Percentiles rank a stretch among this genome's conserved stretches.
Evolutionary conservation across 2,797 vertebrate genomes (phyloP).

Genomic region (Gadopsis bispinosus): DNA sequence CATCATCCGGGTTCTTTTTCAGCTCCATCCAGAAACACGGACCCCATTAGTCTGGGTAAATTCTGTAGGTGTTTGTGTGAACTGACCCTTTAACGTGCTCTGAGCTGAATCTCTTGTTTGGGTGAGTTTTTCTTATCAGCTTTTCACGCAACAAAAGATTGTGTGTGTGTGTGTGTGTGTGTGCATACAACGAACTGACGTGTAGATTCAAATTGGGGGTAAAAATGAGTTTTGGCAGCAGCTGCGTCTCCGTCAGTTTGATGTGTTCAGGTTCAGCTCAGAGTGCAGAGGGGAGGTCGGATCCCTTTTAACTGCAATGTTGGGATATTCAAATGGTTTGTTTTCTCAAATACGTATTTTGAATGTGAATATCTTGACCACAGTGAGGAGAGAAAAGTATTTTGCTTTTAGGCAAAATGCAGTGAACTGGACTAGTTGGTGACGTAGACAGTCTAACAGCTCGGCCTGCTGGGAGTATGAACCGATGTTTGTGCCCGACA

Average conservation of each 20-base stretch:
- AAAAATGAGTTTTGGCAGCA: neutral
- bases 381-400: neutral
- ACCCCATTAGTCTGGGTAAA: neutral
- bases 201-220: constrained; percentile 4
- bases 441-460: constrained; percentile 23
- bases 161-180: neutral
- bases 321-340: neutral
- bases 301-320: neutral
- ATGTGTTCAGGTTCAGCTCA: constrained; percentile 45
- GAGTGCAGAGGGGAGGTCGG: neutral
- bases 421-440: neutral
- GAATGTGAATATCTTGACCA: neutral
- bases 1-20: neutral
- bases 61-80: constrained; percentile 41
- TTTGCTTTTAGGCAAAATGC: neutral
- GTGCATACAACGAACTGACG: neutral
- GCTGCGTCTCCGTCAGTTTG: neutral
- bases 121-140: constrained; percentile 7
- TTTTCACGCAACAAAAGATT: neutral
- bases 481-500: constrained; percentile 16
- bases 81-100: constrained; percentile 52
- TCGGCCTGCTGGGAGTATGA: constrained; percentile 1
- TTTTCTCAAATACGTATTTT: neutral
- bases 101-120: constrained; percentile 42
- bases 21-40: no score